Evolutionary conservation across 2,888 invertebrate genomes (phyloP).

Genomic region (Nephrotoma guestfalica): DNA sequence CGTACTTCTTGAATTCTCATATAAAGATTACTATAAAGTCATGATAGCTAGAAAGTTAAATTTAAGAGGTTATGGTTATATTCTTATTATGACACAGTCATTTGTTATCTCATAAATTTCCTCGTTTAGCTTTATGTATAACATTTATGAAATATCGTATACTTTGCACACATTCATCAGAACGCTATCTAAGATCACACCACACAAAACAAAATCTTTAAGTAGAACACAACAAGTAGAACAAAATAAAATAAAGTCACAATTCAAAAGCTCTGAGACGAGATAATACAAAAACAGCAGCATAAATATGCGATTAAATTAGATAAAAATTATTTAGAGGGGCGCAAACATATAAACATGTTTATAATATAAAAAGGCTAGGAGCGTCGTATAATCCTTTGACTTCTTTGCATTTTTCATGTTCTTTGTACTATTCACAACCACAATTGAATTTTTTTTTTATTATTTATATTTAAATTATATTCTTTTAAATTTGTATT

Average conservation of each 20-base stretch:
- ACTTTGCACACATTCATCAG: neutral
- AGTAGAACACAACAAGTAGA: neutral
- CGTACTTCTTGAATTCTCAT: too few relatives aligned
- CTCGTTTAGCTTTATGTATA: too few relatives aligned
- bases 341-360: neutral
- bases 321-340: neutral
- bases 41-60: too few relatives aligned
- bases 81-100: too few relatives aligned
- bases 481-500: neutral
- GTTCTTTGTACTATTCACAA: neutral
- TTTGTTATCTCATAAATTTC: too few relatives aligned
- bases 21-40: too few relatives aligned
- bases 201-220: neutral
- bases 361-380: neutral
- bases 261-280: neutral
- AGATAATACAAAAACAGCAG: neutral
- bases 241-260: neutral
- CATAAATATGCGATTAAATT: neutral
- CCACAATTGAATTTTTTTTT: neutral
- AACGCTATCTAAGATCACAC: neutral
- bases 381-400: neutral
- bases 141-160: neutral
- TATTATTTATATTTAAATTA: neutral
- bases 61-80: too few relatives aligned
- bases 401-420: neutral